Evolutionary conservation across 2,888 invertebrate genomes (phyloP).

Genomic region (Neuroscelio doddi): DNA sequence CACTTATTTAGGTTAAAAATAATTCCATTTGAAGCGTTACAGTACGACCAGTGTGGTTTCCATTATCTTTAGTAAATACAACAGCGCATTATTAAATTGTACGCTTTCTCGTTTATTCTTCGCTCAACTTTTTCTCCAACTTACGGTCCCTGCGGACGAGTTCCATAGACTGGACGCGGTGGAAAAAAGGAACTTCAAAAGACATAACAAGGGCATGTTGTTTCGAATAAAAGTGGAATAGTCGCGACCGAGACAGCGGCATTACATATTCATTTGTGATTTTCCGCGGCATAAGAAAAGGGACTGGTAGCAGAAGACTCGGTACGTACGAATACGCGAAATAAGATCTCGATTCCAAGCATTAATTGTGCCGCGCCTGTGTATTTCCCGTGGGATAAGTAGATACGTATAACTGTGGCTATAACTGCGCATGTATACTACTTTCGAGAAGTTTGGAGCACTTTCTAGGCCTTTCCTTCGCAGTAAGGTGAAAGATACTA

Average conservation of each 20-base stretch:
- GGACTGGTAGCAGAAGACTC: slow-evolving; percentile 14
- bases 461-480: slow-evolving; percentile 34
- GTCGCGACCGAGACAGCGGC: slow-evolving; percentile 26
- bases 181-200: neutral
- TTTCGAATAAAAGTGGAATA: slow-evolving; percentile 6
- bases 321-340: slow-evolving; percentile 54
- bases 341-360: slow-evolving; percentile 68
- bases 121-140: slow-evolving; percentile 2
- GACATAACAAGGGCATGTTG: slow-evolving; percentile 35
- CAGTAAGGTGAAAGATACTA: slow-evolving; percentile 38
- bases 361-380: slow-evolving; percentile 64
- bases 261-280: slow-evolving; percentile 69
- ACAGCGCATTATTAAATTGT: slow-evolving; percentile 8
- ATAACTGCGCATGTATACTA: slow-evolving; percentile 47
- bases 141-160: slow-evolving; percentile 1
- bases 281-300: slow-evolving; percentile 48
- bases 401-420: slow-evolving; percentile 34
- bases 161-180: neutral
- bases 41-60: neutral
- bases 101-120: slow-evolving; percentile 2
- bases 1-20: too few species aligned
- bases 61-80: neutral
- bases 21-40: too few species aligned
- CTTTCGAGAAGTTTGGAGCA: slow-evolving; percentile 53
- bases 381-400: slow-evolving; percentile 67